Evolutionary conservation across 2,888 invertebrate genomes (phyloP), one percentile per base, ranked within the genome.

Genomic region (Phaedon cochleariae): DNA sequence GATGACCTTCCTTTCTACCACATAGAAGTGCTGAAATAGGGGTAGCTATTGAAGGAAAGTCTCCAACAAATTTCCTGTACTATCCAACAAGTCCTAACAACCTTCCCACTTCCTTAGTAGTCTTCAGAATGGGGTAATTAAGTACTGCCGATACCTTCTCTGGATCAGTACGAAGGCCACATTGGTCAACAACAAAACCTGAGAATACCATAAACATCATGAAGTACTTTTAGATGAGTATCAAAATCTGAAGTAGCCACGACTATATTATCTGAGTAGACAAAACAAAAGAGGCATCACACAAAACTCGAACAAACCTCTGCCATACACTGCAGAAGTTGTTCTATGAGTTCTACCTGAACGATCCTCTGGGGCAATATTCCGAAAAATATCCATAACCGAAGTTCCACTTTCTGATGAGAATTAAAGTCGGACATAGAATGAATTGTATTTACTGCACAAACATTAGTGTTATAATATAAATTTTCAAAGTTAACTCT

Each of bases 1-100:
- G 37, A 41, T 67, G 65, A 41, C 65, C 57, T 62, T 73, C 72
- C 49, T 65, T 59, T n/a, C 59, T 58, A 22, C 64, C 64, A 41
- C 65, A 48, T 15, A 73, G 22, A 34, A 70, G 58, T 48, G 55
- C 62, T 15, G 61, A 62, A 18, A 70, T 64, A 1, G 70, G 70
- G 17, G 64, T 31, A 12, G 29, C 34, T 10, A 69, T 21, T 41
- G 68, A 21, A 41, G 67, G 55, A 54, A 64, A 71, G 48, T 65
- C 34, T 34, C 34, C 41, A 22, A 67, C 2, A 45, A 69, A 69
- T 2, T 62, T 45, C 1, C 68, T 46, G 22, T 69, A 71, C 29
- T 58, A 69, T 3, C 37, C 34, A n/a, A 67, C 26, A n/a, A 69
- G 21, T 10, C 68, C 70, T n/a, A 68, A 22, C 3, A 71, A 34